Base-by-base conservation (phyloP, 2,888 invertebrate species). In the Caenorhabditis afra region DNA sequence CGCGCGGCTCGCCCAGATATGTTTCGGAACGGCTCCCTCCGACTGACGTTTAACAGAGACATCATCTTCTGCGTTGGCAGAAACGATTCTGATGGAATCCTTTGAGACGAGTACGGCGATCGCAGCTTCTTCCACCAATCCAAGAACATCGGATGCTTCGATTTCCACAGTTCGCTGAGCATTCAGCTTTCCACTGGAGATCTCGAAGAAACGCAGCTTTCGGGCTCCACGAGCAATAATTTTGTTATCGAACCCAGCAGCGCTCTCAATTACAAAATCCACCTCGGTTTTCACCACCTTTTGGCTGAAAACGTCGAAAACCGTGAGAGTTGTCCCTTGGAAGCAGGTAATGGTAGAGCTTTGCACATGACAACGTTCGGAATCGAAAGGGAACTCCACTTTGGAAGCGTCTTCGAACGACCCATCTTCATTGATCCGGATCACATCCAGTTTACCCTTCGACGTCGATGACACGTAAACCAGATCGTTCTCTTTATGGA, bases 71-170 rank as follows among this genome's bases (percentile, higher is more conserved):
- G 29, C 3, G 7, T 64, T 58, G 8, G 50, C 35, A 8, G 57
- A 73, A 29, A 73, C 39, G 3, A 73, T 20, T 8, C 64, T 29
- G 4, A 73, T 41, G 1, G 29, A 18, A 4, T 65, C 57, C 0
- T 41, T 3, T 0, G 74, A 74, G 11, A 53, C 16, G 0, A 74
- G 12, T 0, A 59, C 14, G 0, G 65, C 35, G 0, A 45, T 23
- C 29, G 62, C 49, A n/a, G 55, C 29, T 16, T 62, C 47, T 37
- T 64, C 71, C 3, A 49, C 29, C 22, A 64, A 18, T 49, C 49
- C 71, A 1, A 71, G 16, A 1, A 22, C 20, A 1, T 71, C 70
- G 7, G 47, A 45, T 11, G 53, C 3, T 5, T 20, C 20, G 0
- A 55, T 22, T 16, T 71, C 59, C 3, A 71, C 29, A 5, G 29